phyloP scores from a whole-genome alignment of 2,888 invertebrate genomes.

The Clistopyga incitator region DNA sequence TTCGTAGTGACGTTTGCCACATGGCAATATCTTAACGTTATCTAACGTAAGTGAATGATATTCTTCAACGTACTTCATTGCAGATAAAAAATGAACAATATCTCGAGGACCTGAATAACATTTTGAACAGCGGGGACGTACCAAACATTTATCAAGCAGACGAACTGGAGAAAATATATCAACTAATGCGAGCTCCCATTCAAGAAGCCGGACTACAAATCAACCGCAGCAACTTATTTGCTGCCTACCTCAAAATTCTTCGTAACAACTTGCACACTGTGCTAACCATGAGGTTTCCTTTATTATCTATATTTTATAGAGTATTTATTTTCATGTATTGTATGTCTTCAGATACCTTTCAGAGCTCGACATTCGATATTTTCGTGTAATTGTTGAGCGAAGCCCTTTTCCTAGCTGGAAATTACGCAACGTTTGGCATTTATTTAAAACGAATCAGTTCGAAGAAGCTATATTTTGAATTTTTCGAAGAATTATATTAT shows the following conservation, averaged over 20 bases:
- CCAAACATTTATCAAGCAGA: slow-evolving; percentile 95
- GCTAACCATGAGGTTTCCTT: slow-evolving; percentile 88
- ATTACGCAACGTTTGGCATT: too few relatives aligned
- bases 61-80: slow-evolving; percentile 49
- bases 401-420: too few relatives aligned
- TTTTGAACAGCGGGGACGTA: slow-evolving; percentile 95
- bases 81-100: slow-evolving; percentile 95
- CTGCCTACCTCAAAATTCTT: slow-evolving; percentile 92
- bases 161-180: slow-evolving; percentile 91
- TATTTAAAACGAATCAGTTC: too few relatives aligned
- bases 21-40: slow-evolving; percentile 11
- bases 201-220: slow-evolving; percentile 91
- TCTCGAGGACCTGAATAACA: slow-evolving; percentile 94
- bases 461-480: too few relatives aligned
- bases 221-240: slow-evolving; percentile 94
- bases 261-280: slow-evolving; percentile 93
- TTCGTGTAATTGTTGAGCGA: too few relatives aligned
- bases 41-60: not conserved
- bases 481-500: too few relatives aligned
- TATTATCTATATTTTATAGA: not conserved
- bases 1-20: not conserved
- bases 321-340: too few relatives aligned
- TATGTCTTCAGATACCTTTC: too few relatives aligned
- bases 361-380: too few relatives aligned
- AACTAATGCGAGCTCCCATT: slow-evolving; percentile 90